Percentiles rank a stretch among this genome's conserved stretches.
Evolutionary conservation across 92 coral and sea anemone species (phyloP).

Genomic region (Actinernus sp.): DNA sequence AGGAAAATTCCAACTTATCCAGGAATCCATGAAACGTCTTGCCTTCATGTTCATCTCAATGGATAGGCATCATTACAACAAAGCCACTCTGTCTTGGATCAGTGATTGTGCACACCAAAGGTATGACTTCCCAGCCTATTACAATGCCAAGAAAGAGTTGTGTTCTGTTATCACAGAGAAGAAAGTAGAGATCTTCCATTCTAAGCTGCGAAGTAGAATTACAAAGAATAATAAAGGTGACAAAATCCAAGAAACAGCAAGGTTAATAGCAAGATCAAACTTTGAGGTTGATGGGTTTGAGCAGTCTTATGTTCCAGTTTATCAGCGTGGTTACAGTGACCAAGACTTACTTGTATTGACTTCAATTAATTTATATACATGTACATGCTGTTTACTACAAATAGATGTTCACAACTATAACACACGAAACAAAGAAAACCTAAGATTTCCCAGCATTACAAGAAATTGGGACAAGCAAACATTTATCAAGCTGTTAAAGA

Average conservation of each 20-base stretch:
- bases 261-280: slow-evolving; percentile 51
- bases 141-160: slow-evolving; percentile 25
- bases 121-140: slow-evolving; percentile 29
- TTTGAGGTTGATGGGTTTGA: slow-evolving; percentile 49
- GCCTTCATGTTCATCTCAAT: slow-evolving; percentile 59
- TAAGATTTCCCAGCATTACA: no score
- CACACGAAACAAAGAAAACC: no score
- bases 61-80: slow-evolving; percentile 71
- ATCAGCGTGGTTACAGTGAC: slow-evolving; percentile 66
- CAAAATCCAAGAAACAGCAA: slow-evolving; percentile 60
- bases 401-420: no score
- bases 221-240: slow-evolving; percentile 34
- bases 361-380: no score
- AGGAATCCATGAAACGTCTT: slow-evolving; percentile 43
- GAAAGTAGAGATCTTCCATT: slow-evolving; percentile 75
- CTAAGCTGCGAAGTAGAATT: slow-evolving; percentile 46
- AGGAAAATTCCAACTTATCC: slow-evolving; percentile 37
- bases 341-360: slow-evolving; percentile 55
- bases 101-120: slow-evolving; percentile 54
- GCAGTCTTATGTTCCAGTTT: slow-evolving; percentile 49
- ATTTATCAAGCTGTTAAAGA: no score
- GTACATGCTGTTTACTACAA: no score
- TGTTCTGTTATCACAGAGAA: slow-evolving; percentile 71
- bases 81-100: slow-evolving; percentile 62
- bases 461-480: no score